Percentiles rank a stretch among this genome's conserved stretches.
Evolutionary conservation across 2,113 vertebrate species (phyloP).

Genomic region (Caranx melampygus): DNA sequence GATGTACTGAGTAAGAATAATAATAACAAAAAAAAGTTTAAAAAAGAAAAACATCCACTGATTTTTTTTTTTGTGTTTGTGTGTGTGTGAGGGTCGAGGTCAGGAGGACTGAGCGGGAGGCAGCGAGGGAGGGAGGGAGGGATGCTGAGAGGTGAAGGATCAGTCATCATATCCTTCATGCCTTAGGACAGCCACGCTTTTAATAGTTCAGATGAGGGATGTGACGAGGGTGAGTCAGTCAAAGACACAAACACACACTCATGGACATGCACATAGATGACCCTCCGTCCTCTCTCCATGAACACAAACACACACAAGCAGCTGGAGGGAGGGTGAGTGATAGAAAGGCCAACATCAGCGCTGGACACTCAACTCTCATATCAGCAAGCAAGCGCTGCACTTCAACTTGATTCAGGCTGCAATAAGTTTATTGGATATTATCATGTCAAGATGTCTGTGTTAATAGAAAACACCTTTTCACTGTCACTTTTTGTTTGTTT

Average conservation of each 20-base stretch:
- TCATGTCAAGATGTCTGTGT: neutral
- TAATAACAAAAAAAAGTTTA: neutral
- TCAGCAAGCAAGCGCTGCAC: slow-evolving; percentile 37
- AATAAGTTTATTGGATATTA: slow-evolving; percentile 13
- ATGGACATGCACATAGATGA: slow-evolving; percentile 45
- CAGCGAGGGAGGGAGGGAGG: slow-evolving; percentile 4
- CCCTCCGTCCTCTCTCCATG: slow-evolving; percentile 48
- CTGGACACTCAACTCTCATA: slow-evolving; percentile 56
- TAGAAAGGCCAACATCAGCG: slow-evolving; percentile 57
- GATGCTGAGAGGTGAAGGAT: slow-evolving; percentile 71
- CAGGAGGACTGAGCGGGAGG: slow-evolving; percentile 15
- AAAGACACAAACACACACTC: slow-evolving; percentile 55
- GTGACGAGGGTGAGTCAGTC: slow-evolving; percentile 74
- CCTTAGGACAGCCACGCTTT: slow-evolving; percentile 68
- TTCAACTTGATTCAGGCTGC: slow-evolving; percentile 35
- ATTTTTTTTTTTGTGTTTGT: neutral
- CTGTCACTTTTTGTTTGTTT: neutral
- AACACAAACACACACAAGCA: slow-evolving; percentile 17
- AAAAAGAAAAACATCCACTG: slow-evolving; percentile 16
- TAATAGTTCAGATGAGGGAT: slow-evolving; percentile 72
- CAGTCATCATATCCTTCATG: slow-evolving; percentile 67
- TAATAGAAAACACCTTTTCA: no score
- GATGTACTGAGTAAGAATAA: slow-evolving; percentile 11
- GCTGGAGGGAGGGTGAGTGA: slow-evolving; percentile 63
- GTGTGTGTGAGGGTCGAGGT: slow-evolving; percentile 7